A percentile compares a stretch with the other conserved stretches of the same genome.
Conservation (phyloP, 2,797 vertebrate species). For the Sebastes kiyomatsui region DNA sequence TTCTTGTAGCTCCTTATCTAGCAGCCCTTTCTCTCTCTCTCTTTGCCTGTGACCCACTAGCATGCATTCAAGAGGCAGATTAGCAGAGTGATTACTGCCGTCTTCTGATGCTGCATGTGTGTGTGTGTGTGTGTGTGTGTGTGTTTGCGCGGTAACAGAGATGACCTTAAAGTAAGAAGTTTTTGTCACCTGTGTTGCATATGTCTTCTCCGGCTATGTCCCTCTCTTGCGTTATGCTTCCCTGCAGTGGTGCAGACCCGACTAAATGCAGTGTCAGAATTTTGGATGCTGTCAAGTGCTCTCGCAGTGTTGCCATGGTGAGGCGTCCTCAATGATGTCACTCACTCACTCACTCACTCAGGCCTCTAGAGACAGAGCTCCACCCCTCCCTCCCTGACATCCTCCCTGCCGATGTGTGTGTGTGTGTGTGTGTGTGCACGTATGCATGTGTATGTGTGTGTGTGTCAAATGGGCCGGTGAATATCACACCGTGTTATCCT, state of each 20-base stretch:
- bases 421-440: constrained; percentile 21
- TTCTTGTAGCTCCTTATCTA: constrained; percentile 47
- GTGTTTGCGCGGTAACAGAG: neutral
- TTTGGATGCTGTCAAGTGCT: constrained; percentile 65
- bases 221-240: constrained; percentile 3
- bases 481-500: constrained; percentile 70
- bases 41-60: constrained; percentile 34
- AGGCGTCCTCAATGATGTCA: constrained; percentile 82
- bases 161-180: neutral
- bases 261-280: constrained; percentile 69
- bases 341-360: constrained; percentile 74
- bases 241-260: constrained; percentile 63
- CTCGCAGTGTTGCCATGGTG: constrained; percentile 75
- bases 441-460: constrained; percentile 39
- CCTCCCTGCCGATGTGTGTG: constrained; percentile 35
- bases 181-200: neutral
- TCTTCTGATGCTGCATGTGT: constrained; percentile 5
- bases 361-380: constrained; percentile 67
- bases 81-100: constrained; percentile 33
- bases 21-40: neutral
- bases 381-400: constrained; percentile 62
- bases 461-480: constrained; percentile 65
- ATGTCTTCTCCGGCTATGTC: neutral
- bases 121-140: constrained; percentile 4
- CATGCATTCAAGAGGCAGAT: constrained; percentile 52